phyloP scores from a whole-genome alignment of 2,888 invertebrate genomes.

The Cantharis lateralis region DNA sequence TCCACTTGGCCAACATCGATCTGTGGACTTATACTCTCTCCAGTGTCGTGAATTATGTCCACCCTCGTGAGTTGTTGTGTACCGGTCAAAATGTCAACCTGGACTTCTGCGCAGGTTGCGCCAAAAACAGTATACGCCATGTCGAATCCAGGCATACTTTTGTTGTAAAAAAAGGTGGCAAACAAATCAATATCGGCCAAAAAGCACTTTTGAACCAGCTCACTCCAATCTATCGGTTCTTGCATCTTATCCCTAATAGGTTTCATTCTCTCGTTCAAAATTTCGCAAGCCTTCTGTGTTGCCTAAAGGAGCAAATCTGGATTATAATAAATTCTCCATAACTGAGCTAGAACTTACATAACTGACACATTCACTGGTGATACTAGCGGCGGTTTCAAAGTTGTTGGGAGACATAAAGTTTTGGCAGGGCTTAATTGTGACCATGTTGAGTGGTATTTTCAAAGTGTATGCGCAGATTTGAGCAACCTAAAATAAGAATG shows the following conservation, averaged over 20 bases:
- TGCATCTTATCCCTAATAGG: slow-evolving; percentile 61
- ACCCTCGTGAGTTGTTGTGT: neutral
- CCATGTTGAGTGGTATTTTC: neutral
- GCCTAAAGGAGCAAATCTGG: neutral
- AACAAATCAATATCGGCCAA: slow-evolving; percentile 63
- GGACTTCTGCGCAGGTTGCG: slow-evolving; percentile 69
- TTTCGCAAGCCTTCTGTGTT: neutral
- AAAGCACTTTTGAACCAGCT: slow-evolving; percentile 61
- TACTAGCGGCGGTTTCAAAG: neutral
- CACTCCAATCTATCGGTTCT: slow-evolving; percentile 60
- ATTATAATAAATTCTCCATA: neutral
- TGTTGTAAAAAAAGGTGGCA: slow-evolving; percentile 61
- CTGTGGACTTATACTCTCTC: neutral
- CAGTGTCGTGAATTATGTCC: neutral
- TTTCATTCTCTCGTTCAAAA: slow-evolving; percentile 33
- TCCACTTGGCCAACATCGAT: neutral
- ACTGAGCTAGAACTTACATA: neutral
- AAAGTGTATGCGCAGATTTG: neutral
- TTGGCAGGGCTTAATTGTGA: neutral
- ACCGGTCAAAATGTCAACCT: slow-evolving; percentile 68
- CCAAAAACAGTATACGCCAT: slow-evolving; percentile 60
- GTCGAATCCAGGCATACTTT: neutral
- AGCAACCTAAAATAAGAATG: slow-evolving; percentile 45
- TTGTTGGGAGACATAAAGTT: neutral
- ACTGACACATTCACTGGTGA: neutral